Base-by-base conservation (phyloP, 2,888 invertebrate genomes). In the Drosophila neonasuta region DNA sequence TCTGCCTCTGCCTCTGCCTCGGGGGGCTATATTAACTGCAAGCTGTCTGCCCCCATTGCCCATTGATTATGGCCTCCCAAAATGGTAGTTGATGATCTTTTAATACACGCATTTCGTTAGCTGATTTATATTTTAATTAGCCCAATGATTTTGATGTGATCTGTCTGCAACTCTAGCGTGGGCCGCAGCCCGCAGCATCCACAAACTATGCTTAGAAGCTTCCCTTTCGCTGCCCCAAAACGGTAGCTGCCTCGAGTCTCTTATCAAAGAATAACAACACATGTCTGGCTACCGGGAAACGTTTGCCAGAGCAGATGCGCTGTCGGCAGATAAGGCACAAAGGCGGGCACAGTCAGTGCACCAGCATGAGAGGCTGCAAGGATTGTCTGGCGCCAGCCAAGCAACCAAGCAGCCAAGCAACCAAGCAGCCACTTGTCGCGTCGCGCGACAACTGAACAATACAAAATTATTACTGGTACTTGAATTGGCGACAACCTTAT, bases 381-480 rank as follows among this genome's bases (percentile, higher is more conserved):
- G 7, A 48, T n/a, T 29, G 50, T 29, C 80, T 77, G 80, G 80
- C 80, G 80, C 85, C 80, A 66, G 56, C 50, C 48, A 20, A 20
- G 20, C 20, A 20, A 0, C 20, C 20, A 20, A 20, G 20, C 20
- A 17, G 2, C 17, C 3, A 17, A 17, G 17, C 17, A 20, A 20
- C 20, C 20, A 11, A 34, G 10, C 56, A 60, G 74, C 67, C 80
- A 86, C 86, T 86, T 81, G 86, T 83, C 79, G 84, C 81, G 76
- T 80, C 73, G 78, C 69, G 78, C 74, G 74, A 70, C 71, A 69
- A 56, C 51, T 8, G 51, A 69, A 85, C 85, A 83, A 83, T 77
- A 76, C 70, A 78, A 71, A 77, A 86, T 85, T 81, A 83, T 86
- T 84, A 73, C 82, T 83, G 72, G 85, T 84, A 72, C 82, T 83